A percentile compares a stretch with the other conserved stretches of the same genome.
phyloP scores from a whole-genome alignment of 2,888 invertebrate species.

The Cyclophora albipunctata region DNA sequence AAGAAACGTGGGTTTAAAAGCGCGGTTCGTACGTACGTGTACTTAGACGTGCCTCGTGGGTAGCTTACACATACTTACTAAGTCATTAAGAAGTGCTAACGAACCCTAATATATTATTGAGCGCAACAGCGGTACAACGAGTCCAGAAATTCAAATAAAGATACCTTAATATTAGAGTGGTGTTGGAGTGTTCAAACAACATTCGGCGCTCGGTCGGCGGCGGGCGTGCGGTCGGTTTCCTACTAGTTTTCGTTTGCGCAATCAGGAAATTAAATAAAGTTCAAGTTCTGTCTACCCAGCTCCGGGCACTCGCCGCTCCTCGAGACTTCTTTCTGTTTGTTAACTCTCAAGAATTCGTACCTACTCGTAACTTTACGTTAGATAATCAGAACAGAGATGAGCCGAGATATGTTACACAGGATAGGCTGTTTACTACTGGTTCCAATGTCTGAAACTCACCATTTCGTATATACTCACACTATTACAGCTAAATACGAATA shows the following conservation, averaged over 20 bases:
- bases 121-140: slow-evolving; percentile 1
- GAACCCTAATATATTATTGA: slow-evolving; percentile 19
- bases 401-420: not conserved
- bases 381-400: slow-evolving; percentile 7
- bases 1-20: too few species aligned
- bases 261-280: slow-evolving; percentile 59
- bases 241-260: slow-evolving; percentile 45
- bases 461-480: too few species aligned
- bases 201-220: slow-evolving; percentile 25
- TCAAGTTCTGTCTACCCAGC: slow-evolving; percentile 26
- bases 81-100: not conserved
- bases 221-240: slow-evolving; percentile 30
- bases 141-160: slow-evolving; percentile 31
- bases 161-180: slow-evolving; percentile 36
- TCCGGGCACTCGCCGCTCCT: slow-evolving; percentile 11
- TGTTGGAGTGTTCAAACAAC: slow-evolving; percentile 37
- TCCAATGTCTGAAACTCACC: too few species aligned
- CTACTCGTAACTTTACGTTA: slow-evolving; percentile 8
- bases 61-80: too few species aligned
- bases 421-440: too few species aligned
- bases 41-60: too few species aligned
- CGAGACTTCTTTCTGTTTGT: slow-evolving; percentile 11
- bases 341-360: slow-evolving; percentile 14
- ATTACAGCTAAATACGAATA: too few species aligned
- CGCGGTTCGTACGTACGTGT: too few species aligned